These are phyloP conservation scores for Aelia acuminata DNA, from an alignment of 2,888 invertebrate species.

Conservation along the genomic window DNA sequence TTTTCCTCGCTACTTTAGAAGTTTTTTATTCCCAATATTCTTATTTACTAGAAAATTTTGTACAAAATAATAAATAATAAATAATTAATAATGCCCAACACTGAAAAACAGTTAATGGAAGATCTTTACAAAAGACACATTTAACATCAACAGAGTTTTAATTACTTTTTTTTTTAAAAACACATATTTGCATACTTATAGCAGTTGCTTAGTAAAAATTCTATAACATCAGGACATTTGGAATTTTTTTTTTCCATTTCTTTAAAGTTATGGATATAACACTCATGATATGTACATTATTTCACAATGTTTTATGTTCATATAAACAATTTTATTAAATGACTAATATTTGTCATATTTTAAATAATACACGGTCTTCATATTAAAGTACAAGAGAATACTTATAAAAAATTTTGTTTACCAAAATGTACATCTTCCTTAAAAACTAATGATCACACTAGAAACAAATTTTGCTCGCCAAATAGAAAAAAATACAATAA, in stretches of 20 bases:
- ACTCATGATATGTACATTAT: conserved; percentile 62
- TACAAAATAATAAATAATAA: too few relatives aligned
- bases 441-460: conserved; percentile 55
- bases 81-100: conserved; percentile 8
- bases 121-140: not conserved
- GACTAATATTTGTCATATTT: conserved; percentile 57
- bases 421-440: conserved; percentile 51
- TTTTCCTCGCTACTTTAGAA: too few relatives aligned
- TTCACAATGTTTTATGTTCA: conserved; percentile 58
- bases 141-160: conserved; percentile 20
- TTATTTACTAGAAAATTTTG: too few relatives aligned
- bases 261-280: conserved; percentile 42
- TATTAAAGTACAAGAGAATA: conserved; percentile 56
- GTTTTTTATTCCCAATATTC: too few relatives aligned
- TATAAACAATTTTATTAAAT: conserved; percentile 50
- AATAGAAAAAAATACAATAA: conserved; percentile 56
- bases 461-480: conserved; percentile 46
- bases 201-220: conserved; percentile 28
- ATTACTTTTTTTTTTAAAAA: not conserved
- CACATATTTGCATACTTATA: not conserved
- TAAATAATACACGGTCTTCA: conserved; percentile 19
- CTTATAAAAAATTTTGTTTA: conserved; percentile 32
- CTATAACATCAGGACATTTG: conserved; percentile 38
- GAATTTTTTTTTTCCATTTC: conserved; percentile 22
- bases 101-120: not conserved